phyloP scores from a whole-genome alignment of 2,888 invertebrate species.

The Bombylius discolor region DNA sequence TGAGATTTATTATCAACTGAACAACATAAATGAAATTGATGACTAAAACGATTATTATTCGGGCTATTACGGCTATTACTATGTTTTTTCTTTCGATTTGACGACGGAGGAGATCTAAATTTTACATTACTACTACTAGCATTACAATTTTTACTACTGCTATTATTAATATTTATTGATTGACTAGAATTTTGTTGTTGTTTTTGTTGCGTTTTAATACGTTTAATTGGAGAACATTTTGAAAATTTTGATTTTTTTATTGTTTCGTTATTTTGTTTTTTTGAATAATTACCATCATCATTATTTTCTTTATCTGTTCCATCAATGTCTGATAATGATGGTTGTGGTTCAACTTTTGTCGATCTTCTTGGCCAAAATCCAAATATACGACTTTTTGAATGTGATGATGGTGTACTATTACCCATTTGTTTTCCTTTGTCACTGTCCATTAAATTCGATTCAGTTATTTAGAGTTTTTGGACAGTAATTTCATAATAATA shows the following conservation, averaged over 20 bases:
- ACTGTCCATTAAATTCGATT: neutral
- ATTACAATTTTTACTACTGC: slow-evolving; percentile 9
- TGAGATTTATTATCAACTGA: slow-evolving; percentile 30
- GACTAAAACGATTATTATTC: slow-evolving; percentile 32
- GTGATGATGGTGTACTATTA: neutral
- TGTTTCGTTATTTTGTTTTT: neutral
- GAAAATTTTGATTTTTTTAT: slow-evolving; percentile 25
- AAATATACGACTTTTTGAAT: slow-evolving; percentile 10
- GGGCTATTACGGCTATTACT: neutral
- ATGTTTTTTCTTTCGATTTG: neutral
- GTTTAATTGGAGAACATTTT: slow-evolving; percentile 24
- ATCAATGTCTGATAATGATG: slow-evolving; percentile 10
- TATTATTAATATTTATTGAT: slow-evolving; percentile 9
- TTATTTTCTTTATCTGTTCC: neutral
- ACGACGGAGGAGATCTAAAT: neutral
- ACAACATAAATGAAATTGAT: slow-evolving; percentile 35
- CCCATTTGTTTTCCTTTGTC: neutral
- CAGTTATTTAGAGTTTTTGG: no score
- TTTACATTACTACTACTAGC: neutral
- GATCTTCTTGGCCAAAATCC: slow-evolving; percentile 31
- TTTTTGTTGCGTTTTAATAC: slow-evolving; percentile 5
- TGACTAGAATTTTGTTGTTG: slow-evolving; percentile 7
- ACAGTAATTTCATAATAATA: no score
- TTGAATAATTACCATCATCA: neutral
- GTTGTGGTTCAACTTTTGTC: slow-evolving; percentile 35